Evolutionary conservation across 2,888 invertebrate species (phyloP).

Genomic region (Morpho achilles): DNA sequence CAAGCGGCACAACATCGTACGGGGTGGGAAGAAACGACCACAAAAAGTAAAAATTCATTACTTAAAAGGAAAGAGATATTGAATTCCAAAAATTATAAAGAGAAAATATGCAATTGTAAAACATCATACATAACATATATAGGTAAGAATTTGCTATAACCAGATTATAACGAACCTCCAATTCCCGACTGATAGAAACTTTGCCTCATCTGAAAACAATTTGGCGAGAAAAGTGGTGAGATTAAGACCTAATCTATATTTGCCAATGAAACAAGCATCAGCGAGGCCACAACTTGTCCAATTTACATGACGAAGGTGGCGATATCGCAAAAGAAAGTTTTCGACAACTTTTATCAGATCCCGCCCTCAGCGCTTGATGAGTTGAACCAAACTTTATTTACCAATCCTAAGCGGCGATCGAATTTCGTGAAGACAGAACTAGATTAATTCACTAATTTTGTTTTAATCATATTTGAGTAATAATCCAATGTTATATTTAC

Average conservation of each 20-base stretch:
- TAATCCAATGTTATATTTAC: not conserved
- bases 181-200: conserved; percentile 27
- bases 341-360: conserved; percentile 73
- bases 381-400: conserved; percentile 73
- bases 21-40: too few species aligned
- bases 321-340: conserved; percentile 76
- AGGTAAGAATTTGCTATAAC: conserved; percentile 4
- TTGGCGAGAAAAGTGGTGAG: conserved; percentile 50
- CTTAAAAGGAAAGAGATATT: too few species aligned
- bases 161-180: conserved; percentile 7
- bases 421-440: conserved; percentile 22
- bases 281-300: conserved; percentile 66
- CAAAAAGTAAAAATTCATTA: too few species aligned
- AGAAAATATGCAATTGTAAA: not conserved
- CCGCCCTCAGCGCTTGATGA: conserved; percentile 70
- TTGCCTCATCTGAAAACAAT: conserved; percentile 49
- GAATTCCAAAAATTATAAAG: too few species aligned
- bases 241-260: conserved; percentile 68
- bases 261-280: conserved; percentile 67
- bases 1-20: too few species aligned
- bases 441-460: conserved; percentile 3
- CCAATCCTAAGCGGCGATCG: conserved; percentile 52
- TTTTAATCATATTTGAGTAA: not conserved
- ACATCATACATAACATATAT: not conserved
- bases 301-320: conserved; percentile 77